Base-by-base conservation (phyloP, 2,888 invertebrate genomes). In the Tetragnatha montana region DNA sequence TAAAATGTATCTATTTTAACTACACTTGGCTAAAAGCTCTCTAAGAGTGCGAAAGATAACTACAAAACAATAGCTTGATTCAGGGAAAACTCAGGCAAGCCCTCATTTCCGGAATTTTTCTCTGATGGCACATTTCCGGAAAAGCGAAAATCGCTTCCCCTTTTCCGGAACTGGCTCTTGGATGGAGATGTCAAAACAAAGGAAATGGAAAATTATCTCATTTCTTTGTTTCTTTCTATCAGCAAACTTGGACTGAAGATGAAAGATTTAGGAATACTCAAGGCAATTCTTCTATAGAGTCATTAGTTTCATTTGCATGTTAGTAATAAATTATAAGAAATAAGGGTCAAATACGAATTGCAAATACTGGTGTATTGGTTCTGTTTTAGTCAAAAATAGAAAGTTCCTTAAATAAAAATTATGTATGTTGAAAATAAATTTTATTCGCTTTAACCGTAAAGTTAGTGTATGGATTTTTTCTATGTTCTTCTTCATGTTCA, bases 101-200 rank as follows among this genome's bases (percentile, higher is more conserved):
- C 71, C 70, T 78, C 78, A 85, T 85, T 85, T 85, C 85, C 85
- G 85, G 85, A 50, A 35, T 85, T 85, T 85, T 85, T 71, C 78
- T 76, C 50, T 50, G 71, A 85, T 71, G 78, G 47, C 50, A 85
- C 85, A 79, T 85, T 85, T 85, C 85, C 85, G 85, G 85, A 50
- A 71, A 35, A 85, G 50, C 85, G 85, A 71, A 85, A 85, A 78
- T 76, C 69, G 68, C 21, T 35, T 73, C 49, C 73, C 69, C 69
- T 35, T n/a, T 35, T 73, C 49, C 73, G 71, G 81, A 71, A 73
- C 81, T 71, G 1, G 73, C 71, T 73, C 73, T 73, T 81, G 22
- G 70, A 35, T 47, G 49, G 69, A 50, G 49, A 75, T 22, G 68
- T 69, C 51, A 51, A 81, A 73, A 81, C 81, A 81, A 73, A 81